These are phyloP conservation scores for Tretioscincus oriximinensis DNA, from an alignment of 2,113 vertebrate species.

Conservation along the genomic window DNA sequence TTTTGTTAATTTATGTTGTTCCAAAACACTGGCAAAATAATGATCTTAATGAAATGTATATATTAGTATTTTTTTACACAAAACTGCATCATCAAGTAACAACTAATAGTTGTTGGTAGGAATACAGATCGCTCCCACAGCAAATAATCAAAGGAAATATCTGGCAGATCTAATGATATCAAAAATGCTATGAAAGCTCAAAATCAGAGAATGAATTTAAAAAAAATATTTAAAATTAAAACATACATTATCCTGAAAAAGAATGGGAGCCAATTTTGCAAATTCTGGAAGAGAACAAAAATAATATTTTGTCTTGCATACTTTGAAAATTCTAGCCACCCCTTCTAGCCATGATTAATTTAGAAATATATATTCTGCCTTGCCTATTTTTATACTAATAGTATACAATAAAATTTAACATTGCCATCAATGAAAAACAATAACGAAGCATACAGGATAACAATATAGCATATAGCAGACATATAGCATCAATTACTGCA, in stretches of 20 bases:
- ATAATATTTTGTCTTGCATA: neutral
- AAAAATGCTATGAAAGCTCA: no score
- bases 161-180: no score
- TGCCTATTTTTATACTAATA: no score
- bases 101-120: neutral
- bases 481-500: no score
- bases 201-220: neutral
- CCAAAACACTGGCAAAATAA: conserved; percentile 84
- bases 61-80: neutral
- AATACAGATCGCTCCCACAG: neutral
- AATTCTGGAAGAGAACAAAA: neutral
- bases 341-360: no score
- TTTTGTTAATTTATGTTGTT: conserved; percentile 98
- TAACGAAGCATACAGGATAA: neutral
- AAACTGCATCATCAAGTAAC: neutral
- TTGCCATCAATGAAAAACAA: neutral
- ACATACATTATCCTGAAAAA: no score
- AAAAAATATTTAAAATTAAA: neutral
- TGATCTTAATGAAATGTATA: conserved; percentile 20
- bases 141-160: neutral
- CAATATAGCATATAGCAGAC: no score
- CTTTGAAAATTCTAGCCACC: neutral
- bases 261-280: neutral
- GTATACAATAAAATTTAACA: neutral
- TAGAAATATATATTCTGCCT: neutral